phyloP scores from a whole-genome alignment of 2,888 invertebrate species.

The Netelia inedita region DNA sequence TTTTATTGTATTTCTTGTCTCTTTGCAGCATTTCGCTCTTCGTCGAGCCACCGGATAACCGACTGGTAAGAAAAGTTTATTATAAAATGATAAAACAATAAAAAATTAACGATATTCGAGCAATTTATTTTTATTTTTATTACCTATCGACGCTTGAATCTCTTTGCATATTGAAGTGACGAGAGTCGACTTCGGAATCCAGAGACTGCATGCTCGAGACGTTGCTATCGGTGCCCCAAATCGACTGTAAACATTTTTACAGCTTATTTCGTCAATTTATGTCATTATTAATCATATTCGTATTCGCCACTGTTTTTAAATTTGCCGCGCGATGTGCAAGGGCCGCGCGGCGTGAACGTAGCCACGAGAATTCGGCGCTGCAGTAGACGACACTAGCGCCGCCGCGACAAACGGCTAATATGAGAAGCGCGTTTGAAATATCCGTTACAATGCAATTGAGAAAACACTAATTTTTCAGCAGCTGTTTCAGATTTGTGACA shows the following conservation, averaged over 20 bases:
- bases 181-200: slow-evolving; percentile 87
- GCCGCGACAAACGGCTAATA: too few species aligned
- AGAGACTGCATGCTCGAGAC: slow-evolving; percentile 93
- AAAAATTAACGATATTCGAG: slow-evolving; percentile 25
- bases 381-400: too few species aligned
- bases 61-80: slow-evolving; percentile 84
- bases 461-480: too few species aligned
- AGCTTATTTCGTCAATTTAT: not conserved
- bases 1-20: slow-evolving; percentile 92
- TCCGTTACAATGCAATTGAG: too few species aligned
- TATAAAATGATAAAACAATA: not conserved
- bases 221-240: slow-evolving; percentile 95
- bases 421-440: too few species aligned
- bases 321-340: too few species aligned
- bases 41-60: slow-evolving; percentile 93
- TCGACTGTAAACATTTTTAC: slow-evolving; percentile 85
- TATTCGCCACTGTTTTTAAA: not conserved
- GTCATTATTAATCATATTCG: not conserved
- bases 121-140: slow-evolving; percentile 37
- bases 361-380: too few species aligned
- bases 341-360: too few species aligned
- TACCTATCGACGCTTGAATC: slow-evolving; percentile 93
- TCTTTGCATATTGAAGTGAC: slow-evolving; percentile 88
- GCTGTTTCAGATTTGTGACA: too few species aligned
- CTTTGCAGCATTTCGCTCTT: slow-evolving; percentile 92